Percentiles rank a stretch among this genome's conserved stretches.
These are phyloP conservation scores for Sternotherus odoratus DNA, from an alignment of 2,797 vertebrate species.

Conservation along the genomic window DNA sequence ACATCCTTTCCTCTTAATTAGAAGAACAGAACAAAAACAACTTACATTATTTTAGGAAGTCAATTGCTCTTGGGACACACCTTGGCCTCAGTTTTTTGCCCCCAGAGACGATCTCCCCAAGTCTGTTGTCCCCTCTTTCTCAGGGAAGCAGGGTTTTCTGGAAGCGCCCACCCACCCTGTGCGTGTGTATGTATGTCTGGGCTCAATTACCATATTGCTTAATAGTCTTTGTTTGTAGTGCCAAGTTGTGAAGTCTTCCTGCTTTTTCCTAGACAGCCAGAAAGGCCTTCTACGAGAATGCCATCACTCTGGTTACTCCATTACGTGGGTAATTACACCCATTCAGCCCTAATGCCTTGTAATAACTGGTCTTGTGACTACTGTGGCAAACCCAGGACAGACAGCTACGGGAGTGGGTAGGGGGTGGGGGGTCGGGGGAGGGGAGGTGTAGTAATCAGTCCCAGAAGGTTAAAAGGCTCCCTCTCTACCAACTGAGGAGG, in stretches of 20 bases:
- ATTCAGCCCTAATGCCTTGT: neutral
- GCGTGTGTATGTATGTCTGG: neutral
- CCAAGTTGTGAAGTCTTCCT: neutral
- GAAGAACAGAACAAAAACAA: neutral
- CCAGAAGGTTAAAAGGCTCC: too few species aligned
- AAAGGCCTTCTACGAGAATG: neutral
- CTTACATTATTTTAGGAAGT: neutral
- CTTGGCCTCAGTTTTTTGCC: neutral
- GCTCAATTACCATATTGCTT: neutral
- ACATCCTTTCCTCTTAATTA: neutral
- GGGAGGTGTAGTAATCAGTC: too few species aligned
- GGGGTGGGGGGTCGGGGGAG: too few species aligned
- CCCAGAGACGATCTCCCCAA: neutral
- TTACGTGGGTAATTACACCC: neutral
- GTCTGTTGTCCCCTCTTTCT: neutral
- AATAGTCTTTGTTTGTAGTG: neutral
- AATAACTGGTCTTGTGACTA: neutral
- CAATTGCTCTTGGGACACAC: neutral
- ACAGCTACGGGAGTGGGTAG: too few species aligned
- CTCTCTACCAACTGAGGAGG: too few species aligned
- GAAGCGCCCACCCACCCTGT: neutral
- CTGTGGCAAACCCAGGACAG: too few species aligned
- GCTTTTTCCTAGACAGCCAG: neutral
- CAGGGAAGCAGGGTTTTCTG: neutral
- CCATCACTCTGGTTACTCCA: neutral